These are phyloP conservation scores for Glaucomys volans DNA, from an alignment of 2,113 vertebrate genomes.

Conservation along the genomic window DNA sequence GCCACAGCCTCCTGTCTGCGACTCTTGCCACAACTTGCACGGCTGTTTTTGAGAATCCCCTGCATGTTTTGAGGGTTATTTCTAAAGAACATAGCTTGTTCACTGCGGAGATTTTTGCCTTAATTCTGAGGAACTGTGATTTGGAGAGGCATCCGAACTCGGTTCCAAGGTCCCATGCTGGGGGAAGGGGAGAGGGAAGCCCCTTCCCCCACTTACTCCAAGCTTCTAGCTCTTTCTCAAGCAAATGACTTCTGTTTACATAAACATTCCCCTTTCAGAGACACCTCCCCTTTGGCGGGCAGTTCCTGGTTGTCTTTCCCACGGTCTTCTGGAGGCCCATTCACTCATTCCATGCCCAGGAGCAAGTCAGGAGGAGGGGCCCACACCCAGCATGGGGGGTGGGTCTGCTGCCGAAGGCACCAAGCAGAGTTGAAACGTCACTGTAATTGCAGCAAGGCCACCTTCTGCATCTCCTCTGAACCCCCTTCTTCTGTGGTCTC, in stretches of 20 bases:
- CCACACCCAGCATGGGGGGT: rapidly evolving
- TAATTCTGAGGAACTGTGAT: neutral
- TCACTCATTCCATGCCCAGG: neutral
- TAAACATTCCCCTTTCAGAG: neutral
- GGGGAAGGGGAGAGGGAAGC: rapidly evolving
- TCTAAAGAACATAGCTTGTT: neutral
- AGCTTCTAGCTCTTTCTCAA: neutral
- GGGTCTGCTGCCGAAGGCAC: neutral
- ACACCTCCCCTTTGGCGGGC: neutral
- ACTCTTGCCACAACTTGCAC: neutral
- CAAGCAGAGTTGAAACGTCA: too few species aligned
- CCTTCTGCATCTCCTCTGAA: rapidly evolving
- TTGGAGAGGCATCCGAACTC: neutral
- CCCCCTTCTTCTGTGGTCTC: neutral
- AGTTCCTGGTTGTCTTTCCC: neutral
- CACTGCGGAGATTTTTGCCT: neutral
- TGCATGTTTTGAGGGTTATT: neutral
- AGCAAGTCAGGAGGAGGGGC: too few species aligned
- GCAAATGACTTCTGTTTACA: neutral
- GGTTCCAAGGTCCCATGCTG: neutral
- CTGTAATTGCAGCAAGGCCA: rapidly evolving
- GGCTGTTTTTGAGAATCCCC: neutral
- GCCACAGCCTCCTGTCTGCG: neutral
- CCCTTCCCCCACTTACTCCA: neutral
- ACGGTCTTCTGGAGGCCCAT: neutral